These are phyloP conservation scores for Eilema depressum DNA, from an alignment of 2,888 invertebrate species.

Conservation along the genomic window DNA sequence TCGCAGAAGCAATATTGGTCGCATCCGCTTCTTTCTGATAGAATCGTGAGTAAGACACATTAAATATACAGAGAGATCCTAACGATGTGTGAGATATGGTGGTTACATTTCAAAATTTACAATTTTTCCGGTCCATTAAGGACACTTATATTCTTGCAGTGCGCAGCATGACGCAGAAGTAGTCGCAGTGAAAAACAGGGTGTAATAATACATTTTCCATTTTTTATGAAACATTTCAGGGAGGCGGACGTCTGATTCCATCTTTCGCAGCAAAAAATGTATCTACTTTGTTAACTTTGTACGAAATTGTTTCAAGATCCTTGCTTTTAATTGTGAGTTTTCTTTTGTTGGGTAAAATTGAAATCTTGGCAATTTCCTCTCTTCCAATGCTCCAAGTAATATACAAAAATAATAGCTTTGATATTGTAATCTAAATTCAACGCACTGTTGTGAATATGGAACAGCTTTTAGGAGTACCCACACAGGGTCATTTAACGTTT, in stretches of 20 bases:
- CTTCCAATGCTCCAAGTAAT: neutral
- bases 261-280: slow-evolving; percentile 15
- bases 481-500: neutral
- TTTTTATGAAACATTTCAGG: neutral
- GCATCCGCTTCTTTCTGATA: no score
- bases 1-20: no score
- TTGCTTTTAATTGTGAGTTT: slow-evolving; percentile 35
- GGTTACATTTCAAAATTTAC: neutral
- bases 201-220: neutral
- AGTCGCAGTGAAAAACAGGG: neutral
- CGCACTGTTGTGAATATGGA: neutral
- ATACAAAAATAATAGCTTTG: slow-evolving; percentile 5
- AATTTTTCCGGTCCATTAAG: neutral
- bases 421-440: neutral
- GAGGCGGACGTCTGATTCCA: neutral
- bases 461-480: neutral
- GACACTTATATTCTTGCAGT: neutral
- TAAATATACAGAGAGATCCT: no score
- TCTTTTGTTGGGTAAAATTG: slow-evolving; percentile 38
- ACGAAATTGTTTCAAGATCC: slow-evolving; percentile 29
- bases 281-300: slow-evolving; percentile 36
- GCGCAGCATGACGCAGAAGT: neutral
- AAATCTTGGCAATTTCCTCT: slow-evolving; percentile 32
- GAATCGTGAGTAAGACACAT: no score
- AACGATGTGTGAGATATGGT: no score